These are phyloP conservation scores for Pogonus chalceus DNA, from an alignment of 1,140 invertebrate species.

Conservation along the genomic window DNA sequence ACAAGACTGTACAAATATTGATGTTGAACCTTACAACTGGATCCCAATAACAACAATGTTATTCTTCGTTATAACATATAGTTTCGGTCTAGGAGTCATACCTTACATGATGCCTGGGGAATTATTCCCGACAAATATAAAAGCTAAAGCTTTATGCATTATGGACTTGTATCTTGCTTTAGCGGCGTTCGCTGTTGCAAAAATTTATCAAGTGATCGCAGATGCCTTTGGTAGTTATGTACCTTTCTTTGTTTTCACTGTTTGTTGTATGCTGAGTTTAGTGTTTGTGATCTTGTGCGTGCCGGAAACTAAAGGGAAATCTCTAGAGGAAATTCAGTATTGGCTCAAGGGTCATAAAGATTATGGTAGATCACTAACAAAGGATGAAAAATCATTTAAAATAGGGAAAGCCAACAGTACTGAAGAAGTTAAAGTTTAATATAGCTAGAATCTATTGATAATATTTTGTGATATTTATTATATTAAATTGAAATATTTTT, in stretches of 20 bases:
- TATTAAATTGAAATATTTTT: no score
- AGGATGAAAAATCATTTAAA: background rate
- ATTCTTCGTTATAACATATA: constrained; percentile 43
- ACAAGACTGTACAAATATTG: background rate
- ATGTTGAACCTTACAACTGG: constrained; percentile 19
- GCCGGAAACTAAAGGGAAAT: constrained; percentile 64
- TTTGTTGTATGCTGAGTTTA: constrained; percentile 42
- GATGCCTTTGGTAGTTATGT: constrained; percentile 34
- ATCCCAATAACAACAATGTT: constrained; percentile 38
- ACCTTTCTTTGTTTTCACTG: constrained; percentile 54
- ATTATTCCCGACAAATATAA: constrained; percentile 46
- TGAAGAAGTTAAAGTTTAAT: no score
- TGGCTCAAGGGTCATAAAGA: background rate
- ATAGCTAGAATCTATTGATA: no score
- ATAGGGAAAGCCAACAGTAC: no score
- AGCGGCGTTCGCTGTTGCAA: constrained; percentile 51
- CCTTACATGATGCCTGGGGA: constrained; percentile 57
- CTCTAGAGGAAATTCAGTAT: constrained; percentile 52
- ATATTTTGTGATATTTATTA: no score
- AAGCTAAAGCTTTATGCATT: constrained; percentile 23
- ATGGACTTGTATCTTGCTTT: constrained; percentile 6
- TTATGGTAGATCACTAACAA: background rate
- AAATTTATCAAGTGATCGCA: constrained; percentile 43
- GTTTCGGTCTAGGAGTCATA: constrained; percentile 57
- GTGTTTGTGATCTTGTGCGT: constrained; percentile 49